Conservation (phyloP, 2,888 invertebrate species). For the Drosophila infuscata region DNA sequence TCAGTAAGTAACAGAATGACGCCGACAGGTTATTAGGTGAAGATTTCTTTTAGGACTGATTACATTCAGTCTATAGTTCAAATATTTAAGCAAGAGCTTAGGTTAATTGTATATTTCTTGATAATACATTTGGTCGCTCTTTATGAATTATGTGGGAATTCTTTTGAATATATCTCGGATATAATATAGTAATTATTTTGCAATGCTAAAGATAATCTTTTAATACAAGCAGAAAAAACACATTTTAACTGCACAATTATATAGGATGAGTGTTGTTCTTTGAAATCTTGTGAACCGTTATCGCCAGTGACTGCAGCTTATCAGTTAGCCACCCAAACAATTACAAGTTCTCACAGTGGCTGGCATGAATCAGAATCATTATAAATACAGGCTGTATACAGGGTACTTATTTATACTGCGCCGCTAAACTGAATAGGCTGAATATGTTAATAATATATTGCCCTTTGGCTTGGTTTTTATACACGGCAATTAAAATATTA, state of each 20-base stretch:
- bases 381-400: neutral
- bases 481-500: neutral
- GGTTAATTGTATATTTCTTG: too few relatives aligned
- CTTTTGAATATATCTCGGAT: neutral
- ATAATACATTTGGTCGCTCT: neutral
- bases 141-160: neutral
- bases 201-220: neutral
- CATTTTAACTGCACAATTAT: neutral
- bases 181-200: neutral
- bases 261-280: neutral
- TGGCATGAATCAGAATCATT: constrained; percentile 3
- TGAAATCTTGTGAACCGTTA: constrained; percentile 8
- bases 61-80: neutral
- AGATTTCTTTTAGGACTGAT: neutral
- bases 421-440: neutral
- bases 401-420: neutral
- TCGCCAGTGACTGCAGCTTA: constrained; percentile 17
- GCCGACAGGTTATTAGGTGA: neutral
- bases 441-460: neutral
- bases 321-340: constrained; percentile 16
- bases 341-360: neutral
- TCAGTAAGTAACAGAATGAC: constrained; percentile 4
- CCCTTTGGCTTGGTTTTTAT: neutral
- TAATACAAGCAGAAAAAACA: neutral
- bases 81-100: neutral